Percentiles rank a stretch among this genome's conserved stretches.
These are phyloP conservation scores for Conger conger DNA, from an alignment of 2,113 vertebrate genomes.

Conservation along the genomic window DNA sequence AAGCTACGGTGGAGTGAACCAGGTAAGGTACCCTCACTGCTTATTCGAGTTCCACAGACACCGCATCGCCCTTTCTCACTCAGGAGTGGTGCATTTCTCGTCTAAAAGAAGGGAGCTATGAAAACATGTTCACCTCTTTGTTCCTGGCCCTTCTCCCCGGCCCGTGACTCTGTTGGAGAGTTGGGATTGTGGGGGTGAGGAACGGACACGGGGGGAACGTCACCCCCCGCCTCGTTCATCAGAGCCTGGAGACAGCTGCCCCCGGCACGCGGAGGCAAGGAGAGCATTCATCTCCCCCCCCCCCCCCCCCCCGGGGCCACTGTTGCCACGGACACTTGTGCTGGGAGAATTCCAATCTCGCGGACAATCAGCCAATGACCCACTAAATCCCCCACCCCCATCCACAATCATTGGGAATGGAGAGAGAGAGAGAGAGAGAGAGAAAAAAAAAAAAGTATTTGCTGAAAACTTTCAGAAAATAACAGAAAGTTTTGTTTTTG, in stretches of 20 bases:
- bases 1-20: neutral
- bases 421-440: too few relatives aligned
- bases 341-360: constrained; percentile 14
- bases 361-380: constrained; percentile 3
- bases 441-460: too few relatives aligned
- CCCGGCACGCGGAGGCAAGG: neutral
- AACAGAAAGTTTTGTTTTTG: too few relatives aligned
- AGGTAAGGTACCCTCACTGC: neutral
- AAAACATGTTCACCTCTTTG: neutral
- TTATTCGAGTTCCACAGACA: too few relatives aligned
- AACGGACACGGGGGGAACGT: constrained; percentile 5
- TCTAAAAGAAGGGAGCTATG: neutral
- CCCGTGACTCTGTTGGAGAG: neutral
- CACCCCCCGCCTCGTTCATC: constrained; percentile 30
- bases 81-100: neutral
- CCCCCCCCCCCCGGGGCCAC: neutral
- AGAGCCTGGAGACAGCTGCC: constrained; percentile 18
- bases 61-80: neutral
- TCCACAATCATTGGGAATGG: too few relatives aligned
- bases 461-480: too few relatives aligned
- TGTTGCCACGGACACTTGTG: neutral
- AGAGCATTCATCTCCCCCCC: constrained; percentile 22
- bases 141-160: neutral
- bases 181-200: constrained; percentile 17
- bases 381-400: neutral